Conservation (phyloP, 2,113 vertebrate genomes). For the Cyrtonyx montezumae region DNA sequence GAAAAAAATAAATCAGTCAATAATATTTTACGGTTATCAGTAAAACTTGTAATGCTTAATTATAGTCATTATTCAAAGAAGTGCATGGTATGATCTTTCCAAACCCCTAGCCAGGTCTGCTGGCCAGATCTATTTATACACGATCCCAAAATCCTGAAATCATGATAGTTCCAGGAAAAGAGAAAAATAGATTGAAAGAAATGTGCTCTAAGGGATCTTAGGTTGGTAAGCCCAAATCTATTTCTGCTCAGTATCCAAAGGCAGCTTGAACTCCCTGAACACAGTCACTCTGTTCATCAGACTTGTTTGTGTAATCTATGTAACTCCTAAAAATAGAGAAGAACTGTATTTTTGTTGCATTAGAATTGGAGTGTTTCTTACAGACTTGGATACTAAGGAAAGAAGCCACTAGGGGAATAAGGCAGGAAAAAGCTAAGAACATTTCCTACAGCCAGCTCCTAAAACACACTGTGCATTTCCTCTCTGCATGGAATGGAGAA, state of each 20-base stretch:
- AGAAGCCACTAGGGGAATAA: constrained; percentile 51
- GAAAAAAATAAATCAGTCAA: neutral
- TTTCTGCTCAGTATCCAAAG: constrained; percentile 45
- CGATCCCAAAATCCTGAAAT: constrained; percentile 53
- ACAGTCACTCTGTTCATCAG: constrained; percentile 29
- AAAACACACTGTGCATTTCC: constrained; percentile 41
- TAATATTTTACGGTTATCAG: neutral
- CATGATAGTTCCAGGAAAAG: constrained; percentile 61
- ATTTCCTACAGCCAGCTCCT: constrained; percentile 63
- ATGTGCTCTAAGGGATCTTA: neutral
- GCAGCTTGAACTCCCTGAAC: constrained; percentile 25
- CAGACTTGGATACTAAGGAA: constrained; percentile 44
- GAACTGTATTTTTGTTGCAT: constrained; percentile 46
- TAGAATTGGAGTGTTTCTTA: constrained; percentile 27
- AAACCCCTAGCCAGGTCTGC: constrained; percentile 10
- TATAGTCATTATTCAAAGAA: constrained; percentile 19
- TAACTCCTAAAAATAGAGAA: constrained; percentile 49
- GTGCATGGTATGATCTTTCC: constrained; percentile 39
- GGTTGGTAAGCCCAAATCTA: constrained; percentile 32
- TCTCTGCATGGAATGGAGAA: neutral
- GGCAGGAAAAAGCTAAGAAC: constrained; percentile 44
- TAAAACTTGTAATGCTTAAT: constrained; percentile 4
- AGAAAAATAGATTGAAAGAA: constrained; percentile 31
- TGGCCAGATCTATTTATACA: constrained; percentile 62
- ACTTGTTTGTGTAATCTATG: constrained; percentile 17